A percentile compares a stretch with the other conserved stretches of the same genome.
Evolutionary conservation across 2,888 invertebrate species (phyloP).

Genomic region (Callyntrura guangdongensis): DNA sequence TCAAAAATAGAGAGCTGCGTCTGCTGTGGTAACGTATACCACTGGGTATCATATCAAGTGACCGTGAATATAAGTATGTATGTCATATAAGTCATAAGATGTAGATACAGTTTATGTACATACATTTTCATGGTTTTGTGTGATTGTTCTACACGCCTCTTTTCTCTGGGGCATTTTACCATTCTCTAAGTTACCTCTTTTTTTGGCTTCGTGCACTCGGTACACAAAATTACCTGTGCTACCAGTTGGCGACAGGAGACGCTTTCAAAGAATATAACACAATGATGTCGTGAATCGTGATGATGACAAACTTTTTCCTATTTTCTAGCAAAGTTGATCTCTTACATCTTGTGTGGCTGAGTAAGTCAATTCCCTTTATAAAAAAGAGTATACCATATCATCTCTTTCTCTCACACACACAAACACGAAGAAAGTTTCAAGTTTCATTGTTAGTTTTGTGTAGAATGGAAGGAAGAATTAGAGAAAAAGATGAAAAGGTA

Average conservation of each 20-base stretch:
- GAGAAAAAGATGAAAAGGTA: not conserved
- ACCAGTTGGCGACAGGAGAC: not conserved
- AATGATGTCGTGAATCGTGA: not conserved
- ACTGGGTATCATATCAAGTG: too few relatives aligned
- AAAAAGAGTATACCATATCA: not conserved
- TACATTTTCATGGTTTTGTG: conserved; percentile 4
- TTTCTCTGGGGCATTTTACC: not conserved
- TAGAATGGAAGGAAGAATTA: not conserved
- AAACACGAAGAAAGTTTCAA: not conserved
- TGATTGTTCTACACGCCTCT: conserved; percentile 27
- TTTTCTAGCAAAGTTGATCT: too few relatives aligned
- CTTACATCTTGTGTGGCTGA: not conserved
- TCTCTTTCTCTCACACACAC: too few relatives aligned
- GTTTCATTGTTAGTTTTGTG: conserved; percentile 4
- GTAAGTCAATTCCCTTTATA: not conserved
- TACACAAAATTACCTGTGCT: not conserved
- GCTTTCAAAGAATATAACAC: not conserved
- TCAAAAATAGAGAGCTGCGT: not conserved
- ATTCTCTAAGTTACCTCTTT: not conserved
- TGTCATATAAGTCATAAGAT: not conserved
- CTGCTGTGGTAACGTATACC: not conserved
- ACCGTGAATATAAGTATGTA: too few relatives aligned
- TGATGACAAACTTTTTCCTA: not conserved
- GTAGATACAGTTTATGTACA: not conserved
- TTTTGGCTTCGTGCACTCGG: not conserved